Evolutionary conservation across 2,888 invertebrate species (phyloP).

Genomic region (Andrena bucephala): DNA sequence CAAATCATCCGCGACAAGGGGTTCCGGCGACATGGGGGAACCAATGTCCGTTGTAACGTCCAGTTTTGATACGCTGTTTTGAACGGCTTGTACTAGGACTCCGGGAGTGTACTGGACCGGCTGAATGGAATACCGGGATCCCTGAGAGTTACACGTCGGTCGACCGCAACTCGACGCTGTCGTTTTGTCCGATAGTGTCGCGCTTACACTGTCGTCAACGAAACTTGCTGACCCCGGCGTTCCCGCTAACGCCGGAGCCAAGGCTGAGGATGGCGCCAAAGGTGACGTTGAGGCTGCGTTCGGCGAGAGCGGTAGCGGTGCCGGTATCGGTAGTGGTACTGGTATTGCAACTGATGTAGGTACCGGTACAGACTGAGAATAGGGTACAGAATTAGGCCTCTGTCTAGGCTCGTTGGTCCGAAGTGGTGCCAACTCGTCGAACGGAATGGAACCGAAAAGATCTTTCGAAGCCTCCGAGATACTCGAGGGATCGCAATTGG

Average conservation of each 20-base stretch:
- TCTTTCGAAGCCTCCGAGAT: slow-evolving; percentile 73
- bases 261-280: background rate
- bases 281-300: background rate
- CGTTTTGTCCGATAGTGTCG: slow-evolving; percentile 68
- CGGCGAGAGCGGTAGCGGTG: background rate
- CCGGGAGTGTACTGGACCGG: slow-evolving; percentile 3
- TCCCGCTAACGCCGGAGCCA: background rate
- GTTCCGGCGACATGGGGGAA: slow-evolving; percentile 80
- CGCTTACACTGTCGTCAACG: slow-evolving; percentile 72
- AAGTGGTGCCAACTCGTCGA: slow-evolving; percentile 80
- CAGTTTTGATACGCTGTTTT: slow-evolving; percentile 74
- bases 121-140: slow-evolving; percentile 64
- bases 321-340: background rate
- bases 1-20: slow-evolving; percentile 75
- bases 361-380: background rate
- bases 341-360: background rate
- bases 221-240: slow-evolving; percentile 71
- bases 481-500: slow-evolving; percentile 56
- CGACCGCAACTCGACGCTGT: slow-evolving; percentile 45
- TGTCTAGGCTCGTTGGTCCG: slow-evolving; percentile 69
- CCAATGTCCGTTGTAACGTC: slow-evolving; percentile 70
- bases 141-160: slow-evolving; percentile 3
- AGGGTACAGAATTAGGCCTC: slow-evolving; percentile 69
- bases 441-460: slow-evolving; percentile 83
- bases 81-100: slow-evolving; percentile 47